Evolutionary conservation across 2,113 vertebrate species (phyloP), one percentile per base, ranked within the genome.

Genomic region (Rhabdomys dilectus): DNA sequence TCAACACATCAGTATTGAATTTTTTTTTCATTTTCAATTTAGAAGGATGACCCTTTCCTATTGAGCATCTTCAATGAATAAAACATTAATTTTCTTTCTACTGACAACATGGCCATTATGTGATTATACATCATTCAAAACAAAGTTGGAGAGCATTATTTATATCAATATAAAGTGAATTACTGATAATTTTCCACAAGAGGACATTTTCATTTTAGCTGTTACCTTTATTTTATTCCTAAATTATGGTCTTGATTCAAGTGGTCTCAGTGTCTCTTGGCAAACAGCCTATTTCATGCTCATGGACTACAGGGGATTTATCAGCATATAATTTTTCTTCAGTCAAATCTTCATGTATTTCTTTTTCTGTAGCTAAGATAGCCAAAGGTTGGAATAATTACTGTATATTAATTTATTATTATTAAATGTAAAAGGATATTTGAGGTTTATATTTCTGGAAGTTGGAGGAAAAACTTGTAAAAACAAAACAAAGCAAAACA

Each of bases 191-290:
- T 97, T 97, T 93, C 91, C 93, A 97, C 82, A 87, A 88, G 36
- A 48, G 66, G n/a, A 68, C 2, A 80, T 82, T 86, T 72, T 95
- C 53, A 87, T 97, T 97, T 60, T 89, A 97, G 91, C 11, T 82
- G 42, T 0, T 91, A 22, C 39, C 7, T 93, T 97, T 97, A 97
- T 94, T 97, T 97, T 96, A 73, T 24, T 89, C 39, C 7, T 76
- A 96, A 97, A 97, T 96, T 97, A 92, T 89, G 93, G 60, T 92
- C 92, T 91, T 96, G 56, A 96, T 78, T 96, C 60, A 97, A 91
- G 84, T 64, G 29, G 1, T 53, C 66, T 88, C 48, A 72, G 21
- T 53, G 31, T 88, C 48, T 88, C 66, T 29, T 72, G 34, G 22
- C 66, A 72, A 53, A 70, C 12, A 88, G 31, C 7, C 15, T 19